These are phyloP conservation scores for Cordilura impudica DNA, from an alignment of 2,888 invertebrate genomes.

Conservation along the genomic window DNA sequence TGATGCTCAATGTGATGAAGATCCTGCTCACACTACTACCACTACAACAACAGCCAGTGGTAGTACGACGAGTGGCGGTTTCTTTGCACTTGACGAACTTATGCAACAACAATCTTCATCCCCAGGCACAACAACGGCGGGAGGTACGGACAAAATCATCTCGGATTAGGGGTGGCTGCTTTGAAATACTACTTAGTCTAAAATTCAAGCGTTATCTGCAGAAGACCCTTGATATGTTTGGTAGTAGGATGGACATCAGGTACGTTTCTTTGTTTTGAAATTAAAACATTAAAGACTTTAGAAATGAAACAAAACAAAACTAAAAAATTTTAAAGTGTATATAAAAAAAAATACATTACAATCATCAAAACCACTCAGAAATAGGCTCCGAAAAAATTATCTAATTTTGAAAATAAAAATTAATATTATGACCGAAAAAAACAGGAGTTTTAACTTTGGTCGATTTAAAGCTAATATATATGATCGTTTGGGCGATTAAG, in stretches of 20 bases:
- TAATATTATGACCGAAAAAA: too few relatives aligned
- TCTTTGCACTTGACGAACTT: conserved; percentile 74
- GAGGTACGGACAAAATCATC: conserved; percentile 44
- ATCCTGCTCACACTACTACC: conserved; percentile 64
- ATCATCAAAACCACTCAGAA: too few relatives aligned
- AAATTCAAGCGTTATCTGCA: conserved; percentile 20
- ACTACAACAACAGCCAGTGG: conserved; percentile 59
- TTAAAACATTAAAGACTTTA: too few relatives aligned
- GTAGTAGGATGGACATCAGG: conserved; percentile 41
- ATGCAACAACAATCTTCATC: conserved; percentile 65
- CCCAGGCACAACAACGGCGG: conserved; percentile 36
- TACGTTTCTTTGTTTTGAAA: too few relatives aligned
- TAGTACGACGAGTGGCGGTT: conserved; percentile 67
- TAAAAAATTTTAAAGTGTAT: too few relatives aligned
- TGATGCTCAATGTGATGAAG: conserved; percentile 57
- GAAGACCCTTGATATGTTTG: conserved; percentile 25
- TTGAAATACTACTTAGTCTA: conserved; percentile 36
- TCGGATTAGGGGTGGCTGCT: conserved; percentile 57
- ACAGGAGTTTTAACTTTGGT: too few relatives aligned
- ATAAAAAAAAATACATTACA: too few relatives aligned
- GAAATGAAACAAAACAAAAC: too few relatives aligned
- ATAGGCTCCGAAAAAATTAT: too few relatives aligned
- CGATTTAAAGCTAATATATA: too few relatives aligned
- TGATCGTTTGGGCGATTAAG: too few relatives aligned
- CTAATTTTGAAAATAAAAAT: too few relatives aligned